These are phyloP conservation scores for Eriosoma lanigerum DNA, from an alignment of 1,140 invertebrate genomes.

Conservation along the genomic window DNA sequence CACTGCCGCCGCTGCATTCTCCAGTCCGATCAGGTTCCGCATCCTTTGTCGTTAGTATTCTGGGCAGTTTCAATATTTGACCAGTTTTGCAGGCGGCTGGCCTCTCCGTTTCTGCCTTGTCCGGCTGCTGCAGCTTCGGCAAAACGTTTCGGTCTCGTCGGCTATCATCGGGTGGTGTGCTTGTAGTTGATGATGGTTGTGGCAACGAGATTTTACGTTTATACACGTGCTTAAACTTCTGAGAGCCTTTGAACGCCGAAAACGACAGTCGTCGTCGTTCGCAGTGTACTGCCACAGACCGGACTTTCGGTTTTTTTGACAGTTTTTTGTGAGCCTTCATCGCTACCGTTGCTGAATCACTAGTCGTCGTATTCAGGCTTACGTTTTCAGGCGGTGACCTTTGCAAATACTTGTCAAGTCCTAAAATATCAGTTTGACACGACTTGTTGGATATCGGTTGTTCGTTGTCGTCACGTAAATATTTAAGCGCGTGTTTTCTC, in stretches of 20 bases:
- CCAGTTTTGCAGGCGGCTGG: not conserved
- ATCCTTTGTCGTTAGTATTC: conserved; percentile 1
- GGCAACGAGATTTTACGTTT: conserved; percentile 34
- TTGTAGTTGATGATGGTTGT: not conserved
- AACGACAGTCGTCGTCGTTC: conserved; percentile 3
- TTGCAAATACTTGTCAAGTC: conserved; percentile 38
- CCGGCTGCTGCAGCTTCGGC: not conserved
- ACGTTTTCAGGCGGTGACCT: not conserved
- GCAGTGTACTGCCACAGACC: conserved; percentile 28
- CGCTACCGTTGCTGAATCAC: not conserved
- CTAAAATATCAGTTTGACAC: conserved; percentile 38
- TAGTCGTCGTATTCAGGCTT: not conserved
- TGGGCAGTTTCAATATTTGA: not conserved
- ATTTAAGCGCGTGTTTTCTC: conserved; percentile 28
- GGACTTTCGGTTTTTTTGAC: conserved; percentile 27
- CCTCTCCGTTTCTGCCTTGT: not conserved
- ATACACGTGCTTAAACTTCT: conserved; percentile 42
- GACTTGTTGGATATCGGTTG: conserved; percentile 34
- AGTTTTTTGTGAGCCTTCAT: not conserved
- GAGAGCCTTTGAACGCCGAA: conserved; percentile 28
- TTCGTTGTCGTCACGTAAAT: not conserved
- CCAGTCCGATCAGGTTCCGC: not conserved
- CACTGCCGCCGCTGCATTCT: not conserved
- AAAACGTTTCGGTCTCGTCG: not conserved
- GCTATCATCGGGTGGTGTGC: not conserved